phyloP scores from a whole-genome alignment of 2,797 vertebrate genomes.

The Pipistrellus pygmaeus region DNA sequence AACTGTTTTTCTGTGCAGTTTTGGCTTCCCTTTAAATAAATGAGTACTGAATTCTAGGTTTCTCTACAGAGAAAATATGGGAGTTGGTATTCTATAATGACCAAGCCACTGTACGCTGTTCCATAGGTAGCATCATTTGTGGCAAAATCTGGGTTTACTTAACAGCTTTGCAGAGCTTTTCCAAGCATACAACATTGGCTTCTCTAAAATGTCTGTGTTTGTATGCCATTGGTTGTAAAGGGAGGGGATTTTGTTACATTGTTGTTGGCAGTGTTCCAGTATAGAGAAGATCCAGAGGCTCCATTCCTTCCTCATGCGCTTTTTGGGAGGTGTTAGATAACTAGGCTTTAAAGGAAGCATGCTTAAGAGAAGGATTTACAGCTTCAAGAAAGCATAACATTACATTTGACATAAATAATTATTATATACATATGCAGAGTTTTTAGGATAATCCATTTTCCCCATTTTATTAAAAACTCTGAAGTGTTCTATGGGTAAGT shows the following conservation, averaged over 20 bases:
- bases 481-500: conserved; percentile 44
- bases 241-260: background rate
- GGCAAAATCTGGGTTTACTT: conserved; percentile 38
- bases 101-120: background rate
- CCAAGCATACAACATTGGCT: background rate
- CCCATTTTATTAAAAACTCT: conserved; percentile 61
- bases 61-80: conserved; percentile 55
- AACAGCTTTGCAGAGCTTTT: background rate
- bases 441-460: conserved; percentile 20
- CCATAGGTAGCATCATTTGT: background rate
- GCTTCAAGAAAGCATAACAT: conserved; percentile 51
- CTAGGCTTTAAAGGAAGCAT: conserved; percentile 10
- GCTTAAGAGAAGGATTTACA: conserved; percentile 55
- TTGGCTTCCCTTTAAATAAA: conserved; percentile 61
- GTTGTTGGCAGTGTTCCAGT: background rate
- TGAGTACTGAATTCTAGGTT: conserved; percentile 46
- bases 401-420: conserved; percentile 54
- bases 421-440: conserved; percentile 2
- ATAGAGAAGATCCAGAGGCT: background rate
- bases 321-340: conserved; percentile 25
- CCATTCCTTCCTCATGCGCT: background rate
- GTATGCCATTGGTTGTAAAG: background rate
- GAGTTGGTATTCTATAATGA: conserved; percentile 39
- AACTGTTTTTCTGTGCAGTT: conserved; percentile 54
- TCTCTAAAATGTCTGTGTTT: background rate